Conservation (phyloP, 2,888 invertebrate genomes). For the Gerris lacustris region DNA sequence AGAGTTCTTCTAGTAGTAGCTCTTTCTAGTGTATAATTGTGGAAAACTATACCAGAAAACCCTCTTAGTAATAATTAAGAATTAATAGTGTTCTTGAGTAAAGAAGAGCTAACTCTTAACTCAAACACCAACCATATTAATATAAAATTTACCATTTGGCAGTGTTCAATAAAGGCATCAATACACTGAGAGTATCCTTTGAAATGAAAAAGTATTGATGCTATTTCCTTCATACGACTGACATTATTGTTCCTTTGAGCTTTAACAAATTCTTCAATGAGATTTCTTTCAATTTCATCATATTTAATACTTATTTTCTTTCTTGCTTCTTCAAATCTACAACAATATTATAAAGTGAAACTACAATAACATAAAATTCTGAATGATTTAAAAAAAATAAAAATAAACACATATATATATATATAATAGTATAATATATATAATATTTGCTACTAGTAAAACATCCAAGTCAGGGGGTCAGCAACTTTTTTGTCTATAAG, state of each 20-base stretch:
- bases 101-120: too few species aligned
- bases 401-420: neutral
- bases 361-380: slow-evolving; percentile 7
- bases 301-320: slow-evolving; percentile 78
- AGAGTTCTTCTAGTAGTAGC: too few species aligned
- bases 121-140: neutral
- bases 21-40: too few species aligned
- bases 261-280: slow-evolving; percentile 88
- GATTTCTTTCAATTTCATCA: slow-evolving; percentile 72
- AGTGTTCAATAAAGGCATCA: slow-evolving; percentile 91
- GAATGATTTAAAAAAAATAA: slow-evolving; percentile 6
- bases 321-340: slow-evolving; percentile 63
- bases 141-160: slow-evolving; percentile 61
- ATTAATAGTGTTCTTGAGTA: too few species aligned
- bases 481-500: too few species aligned
- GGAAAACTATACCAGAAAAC: too few species aligned
- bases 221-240: slow-evolving; percentile 83
- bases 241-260: slow-evolving; percentile 78
- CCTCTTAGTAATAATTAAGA: too few species aligned
- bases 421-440: neutral
- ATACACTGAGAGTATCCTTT: slow-evolving; percentile 94
- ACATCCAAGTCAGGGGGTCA: too few species aligned
- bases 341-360: slow-evolving; percentile 14
- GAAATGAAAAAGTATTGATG: slow-evolving; percentile 83
- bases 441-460: too few species aligned